phyloP scores from a whole-genome alignment of 2,113 vertebrate species.

The Elgaria multicarinata region DNA sequence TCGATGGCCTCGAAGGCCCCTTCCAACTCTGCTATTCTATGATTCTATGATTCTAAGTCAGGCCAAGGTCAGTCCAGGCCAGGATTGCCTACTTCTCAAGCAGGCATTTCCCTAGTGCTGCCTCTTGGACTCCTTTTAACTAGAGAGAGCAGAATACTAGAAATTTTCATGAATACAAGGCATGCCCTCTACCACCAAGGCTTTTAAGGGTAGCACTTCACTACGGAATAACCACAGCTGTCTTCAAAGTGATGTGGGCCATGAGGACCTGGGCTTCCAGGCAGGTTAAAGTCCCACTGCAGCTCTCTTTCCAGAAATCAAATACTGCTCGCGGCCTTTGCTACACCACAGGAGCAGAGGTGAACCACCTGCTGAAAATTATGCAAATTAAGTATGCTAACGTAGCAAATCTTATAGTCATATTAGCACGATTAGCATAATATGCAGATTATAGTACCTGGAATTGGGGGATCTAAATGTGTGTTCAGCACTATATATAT shows the following conservation, averaged over 20 bases:
- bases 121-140: neutral
- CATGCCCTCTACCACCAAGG: neutral
- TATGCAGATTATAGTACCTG: neutral
- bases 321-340: neutral
- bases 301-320: neutral
- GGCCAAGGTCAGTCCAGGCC: neutral
- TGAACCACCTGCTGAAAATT: constrained; percentile 1
- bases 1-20: too few species aligned
- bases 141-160: neutral
- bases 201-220: neutral
- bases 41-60: too few species aligned
- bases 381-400: neutral
- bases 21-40: too few species aligned
- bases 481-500: neutral
- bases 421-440: neutral
- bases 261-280: neutral
- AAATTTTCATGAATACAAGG: neutral
- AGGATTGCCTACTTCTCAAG: neutral
- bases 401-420: constrained; percentile 2
- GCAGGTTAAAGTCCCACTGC: neutral
- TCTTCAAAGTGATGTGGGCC: neutral
- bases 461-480: neutral
- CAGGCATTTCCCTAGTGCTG: neutral
- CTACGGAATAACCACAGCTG: neutral
- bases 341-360: neutral